phyloP scores from a whole-genome alignment of 2,888 invertebrate species.

The Masnerella sp. region DNA sequence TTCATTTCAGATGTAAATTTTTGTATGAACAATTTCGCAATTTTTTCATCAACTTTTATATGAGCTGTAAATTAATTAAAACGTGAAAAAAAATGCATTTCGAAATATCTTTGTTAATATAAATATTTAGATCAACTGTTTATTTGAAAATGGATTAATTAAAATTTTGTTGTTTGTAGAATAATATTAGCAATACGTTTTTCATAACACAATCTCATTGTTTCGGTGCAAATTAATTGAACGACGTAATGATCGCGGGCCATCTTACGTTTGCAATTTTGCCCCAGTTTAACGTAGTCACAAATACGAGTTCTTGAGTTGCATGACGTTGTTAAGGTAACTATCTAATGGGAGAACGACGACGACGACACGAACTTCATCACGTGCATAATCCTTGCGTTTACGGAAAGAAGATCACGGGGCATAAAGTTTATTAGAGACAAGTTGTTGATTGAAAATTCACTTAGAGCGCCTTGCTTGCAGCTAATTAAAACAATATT shows the following conservation, averaged over 20 bases:
- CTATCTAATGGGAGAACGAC: conserved; percentile 27
- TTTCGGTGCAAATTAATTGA: conserved; percentile 31
- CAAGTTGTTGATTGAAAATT: conserved; percentile 22
- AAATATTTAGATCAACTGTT: too few species aligned
- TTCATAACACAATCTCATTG: too few species aligned
- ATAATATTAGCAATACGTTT: too few species aligned
- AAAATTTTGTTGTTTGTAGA: too few species aligned
- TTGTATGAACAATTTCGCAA: too few species aligned
- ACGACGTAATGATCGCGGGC: conserved; percentile 17
- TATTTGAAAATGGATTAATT: too few species aligned
- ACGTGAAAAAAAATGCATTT: too few species aligned
- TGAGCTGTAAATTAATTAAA: too few species aligned
- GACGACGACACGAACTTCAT: conserved; percentile 29
- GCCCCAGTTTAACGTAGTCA: conserved; percentile 23
- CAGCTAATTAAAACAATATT: conserved; percentile 2
- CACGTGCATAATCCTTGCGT: conserved; percentile 20
- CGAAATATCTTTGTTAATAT: too few species aligned
- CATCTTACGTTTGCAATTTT: conserved; percentile 35
- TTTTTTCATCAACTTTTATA: too few species aligned
- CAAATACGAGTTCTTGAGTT: conserved; percentile 43
- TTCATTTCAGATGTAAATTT: too few species aligned
- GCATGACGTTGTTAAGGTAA: conserved; percentile 47
- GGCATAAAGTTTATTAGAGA: conserved; percentile 11
- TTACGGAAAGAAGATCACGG: conserved; percentile 18
- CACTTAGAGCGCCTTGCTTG: background rate